These are phyloP conservation scores for Crocuta crocuta DNA, from an alignment of 2,113 vertebrate genomes.

Conservation along the genomic window DNA sequence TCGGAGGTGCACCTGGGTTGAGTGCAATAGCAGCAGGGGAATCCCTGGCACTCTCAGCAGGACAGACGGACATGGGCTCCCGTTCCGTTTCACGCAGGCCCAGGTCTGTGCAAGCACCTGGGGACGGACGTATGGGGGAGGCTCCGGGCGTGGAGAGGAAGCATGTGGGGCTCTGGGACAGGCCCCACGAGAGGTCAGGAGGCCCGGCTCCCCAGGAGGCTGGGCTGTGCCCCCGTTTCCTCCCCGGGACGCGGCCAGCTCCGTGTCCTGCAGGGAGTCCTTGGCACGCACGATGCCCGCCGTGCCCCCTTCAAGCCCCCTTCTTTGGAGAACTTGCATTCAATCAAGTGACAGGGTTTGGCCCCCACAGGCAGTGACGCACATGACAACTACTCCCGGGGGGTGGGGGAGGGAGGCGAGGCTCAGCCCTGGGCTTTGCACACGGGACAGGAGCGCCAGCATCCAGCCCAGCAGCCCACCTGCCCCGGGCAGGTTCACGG, in stretches of 20 bases:
- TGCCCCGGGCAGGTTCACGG: background rate
- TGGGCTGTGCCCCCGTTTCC: background rate
- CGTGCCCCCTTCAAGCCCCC: background rate
- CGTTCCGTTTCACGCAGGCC: background rate
- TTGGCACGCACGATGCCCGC: background rate
- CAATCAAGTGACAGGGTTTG: background rate
- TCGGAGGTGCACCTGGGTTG: background rate
- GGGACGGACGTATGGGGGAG: too few species aligned
- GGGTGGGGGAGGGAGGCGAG: background rate
- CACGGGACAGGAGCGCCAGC: too few species aligned
- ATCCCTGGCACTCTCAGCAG: background rate
- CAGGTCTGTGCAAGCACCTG: background rate
- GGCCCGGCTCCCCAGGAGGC: background rate
- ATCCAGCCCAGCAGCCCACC: accelerated
- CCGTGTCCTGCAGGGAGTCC: background rate
- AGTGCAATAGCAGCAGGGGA: background rate
- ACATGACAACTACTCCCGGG: background rate
- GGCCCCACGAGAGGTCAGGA: background rate
- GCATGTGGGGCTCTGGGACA: background rate
- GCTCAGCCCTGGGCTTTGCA: background rate
- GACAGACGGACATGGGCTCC: background rate
- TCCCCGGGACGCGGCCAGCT: accelerated
- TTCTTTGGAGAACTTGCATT: background rate
- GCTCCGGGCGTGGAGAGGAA: background rate
- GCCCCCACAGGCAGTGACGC: background rate